phyloP scores from a whole-genome alignment of 53 echinoderm and acorn worm genomes.

The Hippasteria phrygiana region DNA sequence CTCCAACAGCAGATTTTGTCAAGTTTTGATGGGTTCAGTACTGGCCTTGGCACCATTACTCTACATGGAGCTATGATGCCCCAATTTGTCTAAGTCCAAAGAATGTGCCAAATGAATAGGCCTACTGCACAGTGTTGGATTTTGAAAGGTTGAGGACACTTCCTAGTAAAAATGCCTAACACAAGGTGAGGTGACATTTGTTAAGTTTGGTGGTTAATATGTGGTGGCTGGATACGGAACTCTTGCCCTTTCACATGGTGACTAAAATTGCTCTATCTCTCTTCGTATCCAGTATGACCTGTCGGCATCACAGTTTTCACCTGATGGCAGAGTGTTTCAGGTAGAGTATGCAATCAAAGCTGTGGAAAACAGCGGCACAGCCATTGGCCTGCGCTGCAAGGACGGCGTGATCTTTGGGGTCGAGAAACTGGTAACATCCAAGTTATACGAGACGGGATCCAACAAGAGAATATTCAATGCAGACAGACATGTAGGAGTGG shows the following conservation, averaged over 20 bases:
- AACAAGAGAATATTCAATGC: conserved; percentile 97
- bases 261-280: neutral
- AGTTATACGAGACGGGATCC: conserved; percentile 92
- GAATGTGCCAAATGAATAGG: no score
- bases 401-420: conserved; percentile 99
- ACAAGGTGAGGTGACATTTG: no score
- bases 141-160: no score
- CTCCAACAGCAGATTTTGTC: no score
- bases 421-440: conserved; percentile 94
- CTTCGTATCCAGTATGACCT: conserved; percentile 84
- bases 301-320: conserved; percentile 98
- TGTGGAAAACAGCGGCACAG: conserved; percentile 98
- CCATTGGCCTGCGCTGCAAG: conserved; percentile 91
- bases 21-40: no score
- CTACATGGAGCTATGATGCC: no score
- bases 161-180: neutral
- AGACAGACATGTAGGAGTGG: conserved; percentile 98
- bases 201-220: neutral
- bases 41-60: no score
- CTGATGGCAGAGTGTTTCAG: conserved; percentile 96
- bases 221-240: no score
- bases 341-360: conserved; percentile 99
- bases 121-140: no score
- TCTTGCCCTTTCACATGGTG: neutral
- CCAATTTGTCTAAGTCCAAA: no score